Evolutionary conservation across 37 sponge, comb jelly and placozoan genomes (phyloP).

Genomic region (Cliona cf. orientalis): DNA sequence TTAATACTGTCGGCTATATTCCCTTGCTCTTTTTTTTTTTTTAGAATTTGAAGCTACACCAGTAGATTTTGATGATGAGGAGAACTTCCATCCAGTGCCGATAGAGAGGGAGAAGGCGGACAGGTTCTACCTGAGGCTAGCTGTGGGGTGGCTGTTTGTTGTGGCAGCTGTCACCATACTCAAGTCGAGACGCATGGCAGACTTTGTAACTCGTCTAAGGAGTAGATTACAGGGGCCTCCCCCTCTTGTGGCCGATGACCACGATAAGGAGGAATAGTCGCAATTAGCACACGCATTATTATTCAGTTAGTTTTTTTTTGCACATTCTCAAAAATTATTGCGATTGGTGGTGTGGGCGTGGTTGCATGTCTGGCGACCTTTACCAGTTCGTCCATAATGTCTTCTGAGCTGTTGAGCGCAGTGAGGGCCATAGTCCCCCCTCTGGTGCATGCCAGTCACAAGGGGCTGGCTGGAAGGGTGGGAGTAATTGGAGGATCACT

Average conservation of each 20-base stretch:
- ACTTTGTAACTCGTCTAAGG: neutral
- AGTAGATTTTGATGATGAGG: slow-evolving; percentile 27
- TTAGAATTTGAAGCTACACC: neutral
- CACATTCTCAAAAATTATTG: no score
- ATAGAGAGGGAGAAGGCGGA: slow-evolving; percentile 16
- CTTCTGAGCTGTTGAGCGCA: neutral
- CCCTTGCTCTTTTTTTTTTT: neutral
- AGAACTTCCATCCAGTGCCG: slow-evolving; percentile 43
- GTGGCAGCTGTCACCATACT: slow-evolving; percentile 20
- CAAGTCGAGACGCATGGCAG: neutral
- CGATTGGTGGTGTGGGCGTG: neutral
- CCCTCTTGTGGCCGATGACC: no score
- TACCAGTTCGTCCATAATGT: no score
- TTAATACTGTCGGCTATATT: no score
- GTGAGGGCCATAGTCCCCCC: slow-evolving; percentile 29
- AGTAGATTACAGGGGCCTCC: no score
- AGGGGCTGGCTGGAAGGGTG: slow-evolving; percentile 81
- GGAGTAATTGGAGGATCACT: slow-evolving; percentile 83
- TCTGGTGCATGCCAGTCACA: slow-evolving; percentile 21
- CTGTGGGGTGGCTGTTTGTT: slow-evolving; percentile 52
- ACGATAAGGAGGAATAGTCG: no score
- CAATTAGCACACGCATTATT: no score
- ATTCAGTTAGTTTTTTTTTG: neutral
- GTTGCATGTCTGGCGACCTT: no score
- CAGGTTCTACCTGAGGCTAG: neutral